phyloP scores from a whole-genome alignment of 2,113 vertebrate genomes.

The Furnarius figulus region DNA sequence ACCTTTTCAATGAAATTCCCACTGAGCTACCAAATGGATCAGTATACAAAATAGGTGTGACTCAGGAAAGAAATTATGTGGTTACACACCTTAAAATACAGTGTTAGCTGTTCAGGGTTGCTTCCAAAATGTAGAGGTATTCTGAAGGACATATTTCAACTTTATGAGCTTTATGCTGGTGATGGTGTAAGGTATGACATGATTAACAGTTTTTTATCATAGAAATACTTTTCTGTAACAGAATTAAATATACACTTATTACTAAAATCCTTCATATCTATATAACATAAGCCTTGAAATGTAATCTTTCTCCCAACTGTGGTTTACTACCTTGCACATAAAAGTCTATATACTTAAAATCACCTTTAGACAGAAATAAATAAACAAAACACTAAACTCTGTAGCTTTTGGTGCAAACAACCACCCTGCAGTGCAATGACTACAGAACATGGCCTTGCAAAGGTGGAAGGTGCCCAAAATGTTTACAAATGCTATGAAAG shows the following conservation, averaged over 20 bases:
- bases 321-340: background rate
- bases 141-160: background rate
- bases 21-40: background rate
- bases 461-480: background rate
- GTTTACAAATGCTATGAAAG: background rate
- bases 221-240: slow-evolving; percentile 8
- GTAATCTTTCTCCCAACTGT: background rate
- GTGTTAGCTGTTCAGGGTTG: background rate
- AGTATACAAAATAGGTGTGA: background rate
- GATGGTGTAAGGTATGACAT: slow-evolving; percentile 1
- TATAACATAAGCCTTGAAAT: background rate
- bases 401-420: background rate
- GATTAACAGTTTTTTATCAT: background rate
- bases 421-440: background rate
- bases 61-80: background rate
- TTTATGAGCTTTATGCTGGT: background rate
- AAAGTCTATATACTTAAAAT: background rate
- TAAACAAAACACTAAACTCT: background rate
- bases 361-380: background rate
- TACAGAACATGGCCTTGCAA: background rate
- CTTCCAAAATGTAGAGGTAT: background rate
- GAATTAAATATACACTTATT: background rate
- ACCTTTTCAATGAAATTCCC: background rate
- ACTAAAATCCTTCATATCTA: background rate
- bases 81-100: background rate